phyloP scores from a whole-genome alignment of 2,888 invertebrate species.

The Rhingia rostrata region DNA sequence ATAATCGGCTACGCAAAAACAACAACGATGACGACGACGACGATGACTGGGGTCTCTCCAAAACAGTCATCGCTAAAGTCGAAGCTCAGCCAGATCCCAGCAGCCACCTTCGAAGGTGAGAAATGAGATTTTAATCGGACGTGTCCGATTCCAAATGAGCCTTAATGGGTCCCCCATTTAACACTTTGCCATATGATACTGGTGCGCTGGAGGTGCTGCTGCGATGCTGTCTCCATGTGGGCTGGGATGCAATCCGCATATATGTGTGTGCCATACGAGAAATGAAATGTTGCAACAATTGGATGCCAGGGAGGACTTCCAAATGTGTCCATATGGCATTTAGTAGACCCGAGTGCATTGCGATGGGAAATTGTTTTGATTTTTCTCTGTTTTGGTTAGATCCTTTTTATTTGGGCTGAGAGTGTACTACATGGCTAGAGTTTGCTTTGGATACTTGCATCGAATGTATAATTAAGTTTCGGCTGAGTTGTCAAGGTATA shows the following conservation, averaged over 20 bases:
- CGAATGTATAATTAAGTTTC: too few relatives aligned
- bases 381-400: slow-evolving; percentile 2
- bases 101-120: slow-evolving; percentile 79
- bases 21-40: not conserved
- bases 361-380: slow-evolving; percentile 28
- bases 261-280: slow-evolving; percentile 69
- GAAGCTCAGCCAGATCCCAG: slow-evolving; percentile 45
- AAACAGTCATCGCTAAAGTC: slow-evolving; percentile 22
- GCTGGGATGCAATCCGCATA: slow-evolving; percentile 39
- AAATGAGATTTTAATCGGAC: slow-evolving; percentile 83
- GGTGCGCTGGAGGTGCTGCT: slow-evolving; percentile 2
- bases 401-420: slow-evolving; percentile 8
- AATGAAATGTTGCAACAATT: slow-evolving; percentile 67
- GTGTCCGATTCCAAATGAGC: slow-evolving; percentile 83
- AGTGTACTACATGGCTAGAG: slow-evolving; percentile 13
- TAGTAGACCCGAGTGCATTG: not conserved
- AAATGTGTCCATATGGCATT: slow-evolving; percentile 59
- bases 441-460: slow-evolving; percentile 3
- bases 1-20: slow-evolving; percentile 5
- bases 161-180: slow-evolving; percentile 83
- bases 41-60: slow-evolving; percentile 16
- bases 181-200: slow-evolving; percentile 70
- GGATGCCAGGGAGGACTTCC: slow-evolving; percentile 35
- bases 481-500: too few relatives aligned
- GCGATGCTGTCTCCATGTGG: slow-evolving; percentile 56